Base-by-base conservation (phyloP, 1,140 invertebrate species). In the Pseudomyrmex flavicornis region DNA sequence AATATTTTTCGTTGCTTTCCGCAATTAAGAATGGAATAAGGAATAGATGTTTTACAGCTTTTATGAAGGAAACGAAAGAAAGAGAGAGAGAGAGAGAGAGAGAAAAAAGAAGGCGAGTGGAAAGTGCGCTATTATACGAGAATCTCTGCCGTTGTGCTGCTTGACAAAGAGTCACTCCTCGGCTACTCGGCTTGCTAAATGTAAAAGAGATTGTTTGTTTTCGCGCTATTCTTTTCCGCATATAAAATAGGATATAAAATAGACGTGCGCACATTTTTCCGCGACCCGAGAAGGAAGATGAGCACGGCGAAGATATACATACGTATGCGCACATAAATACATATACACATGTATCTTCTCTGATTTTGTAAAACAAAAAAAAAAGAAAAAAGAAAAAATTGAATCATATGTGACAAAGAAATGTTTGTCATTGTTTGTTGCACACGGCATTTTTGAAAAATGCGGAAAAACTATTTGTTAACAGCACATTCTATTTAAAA, bases 161-260 rank as follows among this genome's bases (percentile, higher is more conserved):
- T 22, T 8, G 75, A 59, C 46, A 58, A 58, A 77, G 17, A 48
- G n/a, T 17, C 17, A 15, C n/a, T 22, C 50, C 26, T 58, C 20
- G 22, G 35, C 63, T 68, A 46, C n/a, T 58, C 44, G 50, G 52
- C 35, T 68, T n/a, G 35, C 65, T 35, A 56, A 69, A 77, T 58
- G 65, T 70, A 79, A 79, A 79, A 79, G 20, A 44, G 15, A 70
- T 58, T 35, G 54, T 70, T 69, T 65, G 52, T 79, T 70, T 76
- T 48, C 7, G 54, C 66, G 13, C 54, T 17, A 13, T 35, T 20
- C 13, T 17, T 4, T 65, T 65, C 15, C 44, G 13, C 13, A 9
- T 13, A 26, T 22, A 22, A n/a, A n/a, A n/a, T n/a, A 1, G 26
- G 26, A 13, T 10, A n/a, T 20, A 17, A 69, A 13, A 22, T 15